Evolutionary conservation across 2,888 invertebrate species (phyloP).

Genomic region (Miltochrista miniata): DNA sequence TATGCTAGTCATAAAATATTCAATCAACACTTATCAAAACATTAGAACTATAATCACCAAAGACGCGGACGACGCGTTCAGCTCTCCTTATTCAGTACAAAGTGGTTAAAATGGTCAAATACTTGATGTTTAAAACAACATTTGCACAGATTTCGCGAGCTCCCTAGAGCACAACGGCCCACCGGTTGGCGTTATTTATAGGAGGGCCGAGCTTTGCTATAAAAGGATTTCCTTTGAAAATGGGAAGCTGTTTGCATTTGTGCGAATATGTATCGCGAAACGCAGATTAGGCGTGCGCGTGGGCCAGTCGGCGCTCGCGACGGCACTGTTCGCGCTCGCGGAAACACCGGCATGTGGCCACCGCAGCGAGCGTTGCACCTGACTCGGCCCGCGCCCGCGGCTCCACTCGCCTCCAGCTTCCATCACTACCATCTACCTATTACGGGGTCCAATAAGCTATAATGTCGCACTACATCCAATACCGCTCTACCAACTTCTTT

Average conservation of each 20-base stretch:
- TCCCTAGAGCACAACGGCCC: slow-evolving; percentile 38
- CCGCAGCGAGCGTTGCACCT: slow-evolving; percentile 69
- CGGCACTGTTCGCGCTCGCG: slow-evolving; percentile 59
- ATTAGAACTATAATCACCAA: slow-evolving; percentile 43
- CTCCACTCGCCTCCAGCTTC: slow-evolving; percentile 47
- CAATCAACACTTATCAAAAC: slow-evolving; percentile 30
- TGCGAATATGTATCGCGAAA: slow-evolving; percentile 58
- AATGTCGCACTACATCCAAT: slow-evolving; percentile 37
- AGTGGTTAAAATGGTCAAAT: slow-evolving; percentile 49
- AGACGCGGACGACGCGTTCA: slow-evolving; percentile 42
- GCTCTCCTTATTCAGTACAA: slow-evolving; percentile 50
- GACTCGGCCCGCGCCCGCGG: slow-evolving; percentile 56
- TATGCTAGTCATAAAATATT: slow-evolving; percentile 18
- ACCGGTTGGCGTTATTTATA: slow-evolving; percentile 59
- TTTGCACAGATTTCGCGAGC: slow-evolving; percentile 56
- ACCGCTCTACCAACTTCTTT: slow-evolving; percentile 35
- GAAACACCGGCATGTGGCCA: slow-evolving; percentile 18
- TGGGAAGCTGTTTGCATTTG: slow-evolving; percentile 48
- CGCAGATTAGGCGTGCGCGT: slow-evolving; percentile 73
- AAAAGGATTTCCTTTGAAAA: slow-evolving; percentile 58
- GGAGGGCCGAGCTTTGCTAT: slow-evolving; percentile 48
- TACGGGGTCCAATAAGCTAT: slow-evolving; percentile 42
- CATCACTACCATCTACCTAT: slow-evolving; percentile 48
- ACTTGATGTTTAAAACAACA: slow-evolving; percentile 41
- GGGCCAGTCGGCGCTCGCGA: slow-evolving; percentile 72